phyloP scores from a whole-genome alignment of 2,888 invertebrate species.

The Pristionchus maxplancki region DNA sequence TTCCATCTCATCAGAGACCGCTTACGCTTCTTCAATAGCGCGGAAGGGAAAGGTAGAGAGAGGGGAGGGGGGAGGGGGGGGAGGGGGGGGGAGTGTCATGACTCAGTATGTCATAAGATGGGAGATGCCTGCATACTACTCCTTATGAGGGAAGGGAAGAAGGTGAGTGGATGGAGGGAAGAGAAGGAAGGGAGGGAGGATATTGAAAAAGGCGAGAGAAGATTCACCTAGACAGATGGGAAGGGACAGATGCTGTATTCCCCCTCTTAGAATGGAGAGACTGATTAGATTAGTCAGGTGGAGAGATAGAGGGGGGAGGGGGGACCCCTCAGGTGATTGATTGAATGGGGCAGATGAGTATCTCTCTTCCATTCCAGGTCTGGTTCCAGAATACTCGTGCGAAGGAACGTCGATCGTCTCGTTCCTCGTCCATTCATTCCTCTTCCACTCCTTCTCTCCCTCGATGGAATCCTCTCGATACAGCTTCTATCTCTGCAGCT shows the following conservation, averaged over 20 bases:
- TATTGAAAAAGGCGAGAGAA: background rate
- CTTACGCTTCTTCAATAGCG: conserved; percentile 45
- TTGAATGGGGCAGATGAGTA: background rate
- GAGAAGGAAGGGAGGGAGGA: background rate
- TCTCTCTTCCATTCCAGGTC: conserved; percentile 82
- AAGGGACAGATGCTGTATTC: conserved; percentile 1
- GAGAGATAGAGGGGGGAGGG: conserved; percentile 1
- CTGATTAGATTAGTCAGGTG: conserved; percentile 48
- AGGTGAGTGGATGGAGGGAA: conserved; percentile 19
- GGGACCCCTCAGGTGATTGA: background rate
- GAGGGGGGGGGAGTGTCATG: conserved; percentile 26
- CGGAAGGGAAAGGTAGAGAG: conserved; percentile 46
- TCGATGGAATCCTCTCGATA: conserved; percentile 37
- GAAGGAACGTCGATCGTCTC: conserved; percentile 75
- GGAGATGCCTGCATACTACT: conserved; percentile 13
- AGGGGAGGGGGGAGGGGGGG: background rate
- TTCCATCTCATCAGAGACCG: background rate
- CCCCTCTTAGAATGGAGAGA: background rate
- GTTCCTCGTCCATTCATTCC: conserved; percentile 39
- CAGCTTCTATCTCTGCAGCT: conserved; percentile 64
- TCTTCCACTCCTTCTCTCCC: conserved; percentile 29
- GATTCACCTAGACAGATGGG: conserved; percentile 46
- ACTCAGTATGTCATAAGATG: conserved; percentile 12
- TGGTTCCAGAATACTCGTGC: conserved; percentile 98
- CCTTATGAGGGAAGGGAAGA: conserved; percentile 18